A percentile compares a stretch with the other conserved stretches of the same genome.
Evolutionary conservation across 2,888 invertebrate genomes (phyloP).

Genomic region (Andrena trimmerana): DNA sequence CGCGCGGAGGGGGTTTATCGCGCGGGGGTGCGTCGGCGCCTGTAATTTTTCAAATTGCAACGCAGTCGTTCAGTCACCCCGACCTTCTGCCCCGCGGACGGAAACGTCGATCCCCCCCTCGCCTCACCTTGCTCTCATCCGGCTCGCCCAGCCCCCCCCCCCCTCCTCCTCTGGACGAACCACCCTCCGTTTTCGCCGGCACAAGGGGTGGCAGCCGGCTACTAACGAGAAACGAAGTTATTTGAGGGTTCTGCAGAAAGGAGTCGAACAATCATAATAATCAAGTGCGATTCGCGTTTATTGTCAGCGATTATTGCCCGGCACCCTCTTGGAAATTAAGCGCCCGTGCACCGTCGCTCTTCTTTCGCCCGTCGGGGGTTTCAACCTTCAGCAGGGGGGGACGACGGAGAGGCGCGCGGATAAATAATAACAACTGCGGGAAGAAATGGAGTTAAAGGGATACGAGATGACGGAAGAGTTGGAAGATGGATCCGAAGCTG

Average conservation of each 20-base stretch:
- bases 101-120: constrained; percentile 72
- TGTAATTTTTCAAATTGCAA: constrained; percentile 78
- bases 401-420: constrained; percentile 41
- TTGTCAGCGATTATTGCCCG: constrained; percentile 80
- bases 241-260: constrained; percentile 80
- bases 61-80: constrained; percentile 73
- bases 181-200: constrained; percentile 55
- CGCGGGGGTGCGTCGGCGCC: constrained; percentile 73
- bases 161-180: constrained; percentile 18
- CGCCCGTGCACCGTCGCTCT: constrained; percentile 49
- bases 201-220: constrained; percentile 67
- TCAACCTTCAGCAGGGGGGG: not conserved
- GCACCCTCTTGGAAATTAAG: constrained; percentile 75
- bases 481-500: not conserved
- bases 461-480: constrained; percentile 24
- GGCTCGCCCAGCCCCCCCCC: not conserved
- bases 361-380: constrained; percentile 25
- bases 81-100: constrained; percentile 73
- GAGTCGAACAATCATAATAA: constrained; percentile 83
- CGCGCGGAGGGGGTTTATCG: constrained; percentile 39
- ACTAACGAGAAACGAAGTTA: constrained; percentile 82
- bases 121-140: constrained; percentile 18
- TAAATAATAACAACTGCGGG: constrained; percentile 82
- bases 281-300: constrained; percentile 83
- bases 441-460: constrained; percentile 76